Evolutionary conservation across 2,797 vertebrate species (phyloP).

Genomic region (Emys orbicularis): DNA sequence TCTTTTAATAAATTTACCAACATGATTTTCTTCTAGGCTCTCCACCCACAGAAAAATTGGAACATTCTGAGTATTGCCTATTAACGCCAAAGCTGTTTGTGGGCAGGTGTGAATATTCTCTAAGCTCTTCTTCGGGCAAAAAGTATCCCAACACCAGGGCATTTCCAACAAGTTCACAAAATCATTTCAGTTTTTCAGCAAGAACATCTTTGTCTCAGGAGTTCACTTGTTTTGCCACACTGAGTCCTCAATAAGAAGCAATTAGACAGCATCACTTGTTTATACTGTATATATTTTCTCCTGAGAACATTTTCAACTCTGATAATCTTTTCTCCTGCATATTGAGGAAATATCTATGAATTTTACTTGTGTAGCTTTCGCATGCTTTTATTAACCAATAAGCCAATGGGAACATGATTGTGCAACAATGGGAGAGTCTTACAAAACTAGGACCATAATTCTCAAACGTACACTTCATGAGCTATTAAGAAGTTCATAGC

Average conservation of each 20-base stretch:
- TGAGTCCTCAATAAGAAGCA: not conserved
- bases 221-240: not conserved
- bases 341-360: not conserved
- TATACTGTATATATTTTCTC: not conserved
- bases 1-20: not conserved
- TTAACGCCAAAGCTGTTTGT: not conserved
- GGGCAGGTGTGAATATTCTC: not conserved
- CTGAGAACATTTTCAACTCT: not conserved
- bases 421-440: not conserved
- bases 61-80: not conserved
- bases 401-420: not conserved
- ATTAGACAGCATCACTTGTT: not conserved
- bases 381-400: not conserved
- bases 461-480: not conserved
- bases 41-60: no score
- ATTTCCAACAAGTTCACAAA: not conserved
- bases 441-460: not conserved
- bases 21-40: not conserved
- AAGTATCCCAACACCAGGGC: not conserved
- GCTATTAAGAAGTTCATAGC: not conserved
- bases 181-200: not conserved
- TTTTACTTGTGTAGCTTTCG: not conserved
- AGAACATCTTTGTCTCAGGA: not conserved
- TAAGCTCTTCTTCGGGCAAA: not conserved
- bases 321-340: not conserved